Base-by-base conservation (phyloP, 2,113 vertebrate species). In the Pteropus alecto region DNA sequence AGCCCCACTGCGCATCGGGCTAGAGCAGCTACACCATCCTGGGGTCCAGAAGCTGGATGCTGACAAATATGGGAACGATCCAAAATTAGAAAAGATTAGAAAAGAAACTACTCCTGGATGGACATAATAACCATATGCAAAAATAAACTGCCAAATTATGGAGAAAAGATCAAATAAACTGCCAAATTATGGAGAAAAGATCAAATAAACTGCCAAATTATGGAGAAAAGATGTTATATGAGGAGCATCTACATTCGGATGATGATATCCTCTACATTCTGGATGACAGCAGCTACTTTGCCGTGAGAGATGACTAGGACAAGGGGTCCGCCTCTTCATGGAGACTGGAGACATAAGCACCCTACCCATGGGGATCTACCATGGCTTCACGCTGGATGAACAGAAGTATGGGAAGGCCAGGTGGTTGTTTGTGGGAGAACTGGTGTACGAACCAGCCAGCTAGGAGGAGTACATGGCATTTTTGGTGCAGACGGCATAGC, bases 251-350 rank as follows among this genome's bases (percentile, higher is more conserved):
- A 33, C 99, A 99, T 97, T 83, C 99, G 43, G 99, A 99, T 0
- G 99, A 99, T 6, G 99, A 99, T 98, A 99, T 99, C 96, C 99
- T 99, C 82, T 99, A 99, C 98, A 97, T 99, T 97, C 98, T 99
- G 74, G 99, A 99, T 0, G 99, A 99, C 79, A 99, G 97, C n/a
- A 99, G 99, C 4, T 99, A 99, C 98, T 99, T 99, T 21, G 99
- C 99, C 2, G 98, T 99, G 54, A 96, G 99, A 86, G 99, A 99
- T 98, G 94, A 98, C 70, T 98, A 99, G 26, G 99, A 99, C 90
- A 98, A 97, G 26, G 99, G 99, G 99, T 99, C 97, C 98, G 99
- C n/a, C 99, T 99, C 56, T 98, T 95, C 90, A 98, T 99, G 99
- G 97, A 95, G 28, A 99, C 99, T 67, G 99, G 99, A 30, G 99